Conservation (phyloP, 2,888 invertebrate species). For the Galeruca laticollis region DNA sequence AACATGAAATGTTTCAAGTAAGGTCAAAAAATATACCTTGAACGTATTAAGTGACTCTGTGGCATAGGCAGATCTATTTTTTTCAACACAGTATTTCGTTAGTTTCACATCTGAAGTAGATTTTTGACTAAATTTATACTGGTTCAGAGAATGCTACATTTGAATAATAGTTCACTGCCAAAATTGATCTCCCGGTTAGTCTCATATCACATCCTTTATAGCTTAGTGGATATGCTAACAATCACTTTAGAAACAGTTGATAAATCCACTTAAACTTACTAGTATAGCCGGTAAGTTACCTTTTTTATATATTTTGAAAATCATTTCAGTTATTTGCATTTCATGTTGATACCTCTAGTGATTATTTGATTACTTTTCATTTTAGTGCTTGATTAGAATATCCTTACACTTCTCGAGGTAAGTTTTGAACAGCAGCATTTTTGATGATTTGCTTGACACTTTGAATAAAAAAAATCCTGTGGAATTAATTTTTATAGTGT, state of each 20-base stretch:
- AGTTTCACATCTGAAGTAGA: no score
- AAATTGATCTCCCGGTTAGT: neutral
- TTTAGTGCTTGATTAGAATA: neutral
- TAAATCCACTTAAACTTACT: neutral
- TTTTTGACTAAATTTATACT: neutral
- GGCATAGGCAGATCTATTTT: no score
- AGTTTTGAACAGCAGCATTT: neutral
- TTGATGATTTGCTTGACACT: neutral
- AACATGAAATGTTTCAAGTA: no score
- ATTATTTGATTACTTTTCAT: neutral
- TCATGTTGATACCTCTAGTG: neutral
- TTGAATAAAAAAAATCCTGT: neutral
- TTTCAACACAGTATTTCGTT: no score
- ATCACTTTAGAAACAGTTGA: neutral
- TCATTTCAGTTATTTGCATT: neutral
- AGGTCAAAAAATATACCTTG: no score
- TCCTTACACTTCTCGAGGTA: neutral
- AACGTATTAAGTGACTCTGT: no score
- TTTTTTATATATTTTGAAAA: neutral
- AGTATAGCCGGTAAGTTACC: neutral
- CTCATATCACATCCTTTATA: neutral
- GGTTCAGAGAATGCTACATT: neutral
- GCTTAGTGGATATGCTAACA: constrained; percentile 4
- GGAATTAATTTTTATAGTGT: neutral
- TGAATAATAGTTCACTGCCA: neutral